Evolutionary conservation across 2,113 vertebrate genomes (phyloP).

Genomic region (Coracopsis vasa): DNA sequence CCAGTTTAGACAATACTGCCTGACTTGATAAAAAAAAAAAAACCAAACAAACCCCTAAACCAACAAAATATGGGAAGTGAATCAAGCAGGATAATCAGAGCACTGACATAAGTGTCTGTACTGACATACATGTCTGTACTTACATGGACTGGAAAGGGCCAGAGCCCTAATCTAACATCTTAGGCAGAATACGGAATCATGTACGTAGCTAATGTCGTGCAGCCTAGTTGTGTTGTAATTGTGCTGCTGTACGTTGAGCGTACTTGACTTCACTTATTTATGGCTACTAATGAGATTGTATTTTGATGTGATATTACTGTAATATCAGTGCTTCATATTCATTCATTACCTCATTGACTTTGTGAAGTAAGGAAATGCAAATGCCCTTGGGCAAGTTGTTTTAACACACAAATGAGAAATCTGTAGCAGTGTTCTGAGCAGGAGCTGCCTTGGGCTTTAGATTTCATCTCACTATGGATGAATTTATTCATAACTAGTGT

Average conservation of each 20-base stretch:
- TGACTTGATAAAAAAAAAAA: not conserved
- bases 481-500: not conserved
- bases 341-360: constrained; percentile 18
- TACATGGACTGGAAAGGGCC: not conserved
- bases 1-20: not conserved
- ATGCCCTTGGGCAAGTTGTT: not conserved
- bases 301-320: constrained; percentile 20
- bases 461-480: not conserved
- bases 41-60: not conserved
- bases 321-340: not conserved
- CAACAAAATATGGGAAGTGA: not conserved
- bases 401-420: not conserved
- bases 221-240: not conserved
- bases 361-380: not conserved
- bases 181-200: not conserved
- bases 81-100: not conserved
- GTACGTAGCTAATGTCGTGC: not conserved
- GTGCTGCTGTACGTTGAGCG: not conserved
- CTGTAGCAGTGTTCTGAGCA: not conserved
- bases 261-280: not conserved
- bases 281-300: not conserved
- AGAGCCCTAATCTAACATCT: not conserved
- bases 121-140: not conserved
- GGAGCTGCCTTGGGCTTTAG: not conserved
- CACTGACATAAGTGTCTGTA: not conserved